Conservation (phyloP, 2,113 vertebrate genomes). For the Piprites chloris region DNA sequence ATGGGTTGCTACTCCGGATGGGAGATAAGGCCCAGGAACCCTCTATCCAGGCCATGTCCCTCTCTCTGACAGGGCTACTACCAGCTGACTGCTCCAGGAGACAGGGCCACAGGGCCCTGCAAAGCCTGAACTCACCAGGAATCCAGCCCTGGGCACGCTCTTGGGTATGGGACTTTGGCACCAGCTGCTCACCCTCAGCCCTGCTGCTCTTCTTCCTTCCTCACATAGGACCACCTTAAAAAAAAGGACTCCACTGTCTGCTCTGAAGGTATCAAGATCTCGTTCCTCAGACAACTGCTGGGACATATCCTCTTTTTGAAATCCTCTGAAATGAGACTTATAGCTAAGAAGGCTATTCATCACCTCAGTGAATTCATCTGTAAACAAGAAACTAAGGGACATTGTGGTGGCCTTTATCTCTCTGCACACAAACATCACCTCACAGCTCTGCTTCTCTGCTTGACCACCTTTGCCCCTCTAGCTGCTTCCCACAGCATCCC, state of each 20-base stretch:
- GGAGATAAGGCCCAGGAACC: neutral
- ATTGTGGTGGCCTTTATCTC: no score
- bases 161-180: neutral
- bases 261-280: no score
- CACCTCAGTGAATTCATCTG: no score
- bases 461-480: no score
- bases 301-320: no score
- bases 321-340: no score
- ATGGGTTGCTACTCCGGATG: no score
- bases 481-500: neutral
- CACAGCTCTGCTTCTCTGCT: no score
- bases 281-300: no score
- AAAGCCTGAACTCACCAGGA: neutral
- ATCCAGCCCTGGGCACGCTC: neutral
- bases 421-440: no score
- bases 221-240: neutral
- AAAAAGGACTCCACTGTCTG: no score
- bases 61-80: neutral
- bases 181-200: neutral
- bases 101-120: neutral
- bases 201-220: neutral
- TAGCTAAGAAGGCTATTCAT: no score
- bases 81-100: neutral
- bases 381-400: neutral
- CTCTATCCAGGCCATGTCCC: neutral